Evolutionary conservation across 1,140 invertebrate genomes (phyloP).

Genomic region (Xylocopa sonorina): DNA sequence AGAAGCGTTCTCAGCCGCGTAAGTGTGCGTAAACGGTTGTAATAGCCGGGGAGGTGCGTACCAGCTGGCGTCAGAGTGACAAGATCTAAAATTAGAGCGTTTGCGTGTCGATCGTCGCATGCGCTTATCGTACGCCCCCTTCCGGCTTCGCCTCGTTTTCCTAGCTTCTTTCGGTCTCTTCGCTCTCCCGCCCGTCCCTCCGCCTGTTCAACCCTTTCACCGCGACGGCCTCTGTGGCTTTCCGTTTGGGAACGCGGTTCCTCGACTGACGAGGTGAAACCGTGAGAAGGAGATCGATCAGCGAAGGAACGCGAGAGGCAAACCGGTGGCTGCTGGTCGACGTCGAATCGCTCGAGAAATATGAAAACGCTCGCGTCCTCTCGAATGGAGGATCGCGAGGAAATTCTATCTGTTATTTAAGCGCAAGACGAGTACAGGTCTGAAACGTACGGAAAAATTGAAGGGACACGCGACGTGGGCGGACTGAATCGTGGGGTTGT

Average conservation of each 20-base stretch:
- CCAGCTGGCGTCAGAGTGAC: conserved; percentile 81
- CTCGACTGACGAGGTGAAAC: conserved; percentile 68
- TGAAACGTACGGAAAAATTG: too few species aligned
- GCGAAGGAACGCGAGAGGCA: conserved; percentile 40
- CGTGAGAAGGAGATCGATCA: conserved; percentile 78
- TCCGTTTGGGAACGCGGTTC: conserved; percentile 11
- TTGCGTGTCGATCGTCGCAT: conserved; percentile 81
- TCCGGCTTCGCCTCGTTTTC: conserved; percentile 81
- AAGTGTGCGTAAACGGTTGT: conserved; percentile 79
- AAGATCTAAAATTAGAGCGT: conserved; percentile 82
- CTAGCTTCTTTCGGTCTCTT: conserved; percentile 78
- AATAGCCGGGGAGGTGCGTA: conserved; percentile 78
- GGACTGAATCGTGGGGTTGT: too few species aligned
- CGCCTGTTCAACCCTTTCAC: conserved; percentile 30
- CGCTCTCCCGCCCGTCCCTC: conserved; percentile 53
- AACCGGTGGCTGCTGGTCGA: conserved; percentile 12
- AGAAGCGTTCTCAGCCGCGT: conserved; percentile 43
- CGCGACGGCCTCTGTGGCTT: too few species aligned
- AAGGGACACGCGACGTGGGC: too few species aligned
- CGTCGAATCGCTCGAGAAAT: too few species aligned
- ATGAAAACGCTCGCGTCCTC: too few species aligned
- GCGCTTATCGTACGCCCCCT: conserved; percentile 80
- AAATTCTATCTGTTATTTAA: too few species aligned
- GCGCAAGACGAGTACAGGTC: too few species aligned
- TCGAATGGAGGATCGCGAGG: too few species aligned